These are phyloP conservation scores for Orientallactaga sibirica DNA, from an alignment of 2,797 vertebrate genomes.

Conservation along the genomic window DNA sequence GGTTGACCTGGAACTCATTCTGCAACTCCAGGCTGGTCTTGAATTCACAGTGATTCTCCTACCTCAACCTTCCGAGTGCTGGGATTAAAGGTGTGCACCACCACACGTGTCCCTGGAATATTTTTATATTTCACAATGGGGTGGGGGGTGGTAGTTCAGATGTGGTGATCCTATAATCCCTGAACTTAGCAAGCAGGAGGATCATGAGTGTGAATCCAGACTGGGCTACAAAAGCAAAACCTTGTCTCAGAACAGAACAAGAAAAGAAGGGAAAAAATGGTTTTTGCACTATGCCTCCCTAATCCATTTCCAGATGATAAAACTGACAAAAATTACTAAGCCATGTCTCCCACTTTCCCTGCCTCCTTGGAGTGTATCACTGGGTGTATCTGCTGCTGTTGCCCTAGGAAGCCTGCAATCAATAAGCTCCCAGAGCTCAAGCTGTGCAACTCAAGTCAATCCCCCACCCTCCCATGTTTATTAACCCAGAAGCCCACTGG, in stretches of 20 bases:
- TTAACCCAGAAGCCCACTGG: not conserved
- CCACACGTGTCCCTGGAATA: too few relatives aligned
- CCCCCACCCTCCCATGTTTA: not conserved
- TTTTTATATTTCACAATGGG: not conserved
- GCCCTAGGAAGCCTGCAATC: not conserved
- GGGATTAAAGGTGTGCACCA: too few relatives aligned
- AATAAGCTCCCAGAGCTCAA: not conserved
- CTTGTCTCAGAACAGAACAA: not conserved
- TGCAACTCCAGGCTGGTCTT: too few relatives aligned
- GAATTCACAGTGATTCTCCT: too few relatives aligned
- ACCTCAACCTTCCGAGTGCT: too few relatives aligned
- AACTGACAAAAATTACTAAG: not conserved
- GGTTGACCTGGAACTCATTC: too few relatives aligned
- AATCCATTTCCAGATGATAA: not conserved
- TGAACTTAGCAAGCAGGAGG: not conserved
- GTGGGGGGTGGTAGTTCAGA: too few relatives aligned
- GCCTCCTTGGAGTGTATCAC: not conserved
- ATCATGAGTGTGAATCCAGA: not conserved
- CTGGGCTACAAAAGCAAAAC: not conserved
- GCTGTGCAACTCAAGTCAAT: not conserved
- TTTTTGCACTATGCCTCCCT: not conserved
- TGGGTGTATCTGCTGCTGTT: not conserved
- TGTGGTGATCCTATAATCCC: too few relatives aligned
- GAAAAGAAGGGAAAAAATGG: not conserved
- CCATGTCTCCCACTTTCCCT: not conserved